Evolutionary conservation across 2,888 invertebrate species (phyloP), one percentile per base, ranked within the genome.

Genomic region (Chromoteleia sp.): DNA sequence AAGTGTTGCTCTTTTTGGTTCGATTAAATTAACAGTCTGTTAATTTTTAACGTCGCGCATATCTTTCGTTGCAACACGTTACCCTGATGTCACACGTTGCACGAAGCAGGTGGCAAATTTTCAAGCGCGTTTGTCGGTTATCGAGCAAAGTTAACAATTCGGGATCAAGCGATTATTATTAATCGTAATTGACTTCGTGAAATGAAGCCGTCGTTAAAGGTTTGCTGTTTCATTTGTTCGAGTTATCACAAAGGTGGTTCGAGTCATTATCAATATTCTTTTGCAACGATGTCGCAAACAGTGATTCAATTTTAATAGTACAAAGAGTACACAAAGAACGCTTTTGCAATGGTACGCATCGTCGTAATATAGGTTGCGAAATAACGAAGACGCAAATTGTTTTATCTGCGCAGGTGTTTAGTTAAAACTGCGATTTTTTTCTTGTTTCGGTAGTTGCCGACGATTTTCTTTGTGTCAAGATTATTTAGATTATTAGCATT

Each of bases 231-330:
- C 17, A 21, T 67, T 67, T 39, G 45, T 33, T 21, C 6, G 19
- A 19, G 12, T 33, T 50, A 71, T 50, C 45, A 12, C 5, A 50
- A 41, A 67, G 41, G 50, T 54, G 36, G 54, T 36, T n/a, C 48
- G 48, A 8, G 56, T 54, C 43, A 50, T 67, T 70, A 59, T 77
- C 61, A 45, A 36, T 43, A 67, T 30, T 33, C 45, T 70, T 70
- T 61, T n/a, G 76, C 68, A 65, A 70, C 6, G 21, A 65, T 65
- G 19, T 43, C 29, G 58, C 58, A 70, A 70, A 56, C 19, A 45
- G 48, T 71, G 77, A 70, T 71, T 77, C 70, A 65, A 77, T 77
- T 77, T 71, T 58, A 39, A 77, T 71, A 71, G 56, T 43, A 77
- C 70, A 70, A 54, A 70, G 63, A 48, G 8, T 12, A 19, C 33